Conservation (phyloP, 2,113 vertebrate species). For the Heteronetta atricapilla region DNA sequence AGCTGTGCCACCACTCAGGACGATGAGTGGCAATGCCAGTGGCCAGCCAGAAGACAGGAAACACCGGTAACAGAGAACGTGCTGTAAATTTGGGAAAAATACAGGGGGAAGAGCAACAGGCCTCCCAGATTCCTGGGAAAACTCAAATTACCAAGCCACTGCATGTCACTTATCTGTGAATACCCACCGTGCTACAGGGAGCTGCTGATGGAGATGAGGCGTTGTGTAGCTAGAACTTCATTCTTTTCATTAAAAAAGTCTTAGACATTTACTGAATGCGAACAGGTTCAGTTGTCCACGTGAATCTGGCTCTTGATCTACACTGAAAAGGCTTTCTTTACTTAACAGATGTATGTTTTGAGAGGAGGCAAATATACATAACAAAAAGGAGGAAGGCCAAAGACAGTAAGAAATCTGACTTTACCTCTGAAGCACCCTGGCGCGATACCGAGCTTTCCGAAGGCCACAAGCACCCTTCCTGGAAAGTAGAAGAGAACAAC, state of each 20-base stretch:
- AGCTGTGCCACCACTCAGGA: background rate
- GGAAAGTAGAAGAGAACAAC: conserved; percentile 20
- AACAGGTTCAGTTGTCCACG: background rate
- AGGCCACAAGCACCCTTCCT: conserved; percentile 88
- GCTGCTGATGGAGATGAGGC: background rate
- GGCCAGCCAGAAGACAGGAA: background rate
- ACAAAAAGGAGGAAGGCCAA: background rate
- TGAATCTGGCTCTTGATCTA: background rate
- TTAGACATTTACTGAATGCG: background rate
- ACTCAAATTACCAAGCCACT: background rate
- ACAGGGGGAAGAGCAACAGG: background rate
- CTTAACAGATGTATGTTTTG: background rate
- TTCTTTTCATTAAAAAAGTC: background rate
- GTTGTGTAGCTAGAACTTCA: background rate
- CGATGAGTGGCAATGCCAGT: background rate
- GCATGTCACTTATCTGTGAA: background rate
- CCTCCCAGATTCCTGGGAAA: background rate
- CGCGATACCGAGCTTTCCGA: conserved; percentile 77
- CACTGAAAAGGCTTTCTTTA: background rate
- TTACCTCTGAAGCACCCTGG: conserved; percentile 84
- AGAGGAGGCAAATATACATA: background rate
- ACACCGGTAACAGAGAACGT: rapidly evolving
- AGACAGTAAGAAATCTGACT: background rate
- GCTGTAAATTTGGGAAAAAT: background rate
- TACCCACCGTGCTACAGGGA: background rate